Conservation (phyloP, 64 coral and sea anemone species). For the Pachyseris speciosa region DNA sequence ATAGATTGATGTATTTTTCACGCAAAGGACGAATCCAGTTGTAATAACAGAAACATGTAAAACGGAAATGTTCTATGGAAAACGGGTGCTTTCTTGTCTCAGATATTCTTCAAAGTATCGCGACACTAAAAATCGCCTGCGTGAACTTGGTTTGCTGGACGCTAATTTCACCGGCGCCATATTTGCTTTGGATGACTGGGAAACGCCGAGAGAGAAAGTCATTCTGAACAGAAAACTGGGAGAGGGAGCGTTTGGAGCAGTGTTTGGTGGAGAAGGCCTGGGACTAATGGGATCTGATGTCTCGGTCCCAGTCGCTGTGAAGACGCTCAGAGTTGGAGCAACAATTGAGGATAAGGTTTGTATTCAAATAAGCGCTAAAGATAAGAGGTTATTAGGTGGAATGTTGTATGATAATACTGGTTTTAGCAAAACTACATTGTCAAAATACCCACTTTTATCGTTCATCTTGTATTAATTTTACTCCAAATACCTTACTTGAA, state of each 20-base stretch:
- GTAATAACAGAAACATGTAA: too few species aligned
- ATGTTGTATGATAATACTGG: too few species aligned
- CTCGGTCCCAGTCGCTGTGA: slow-evolving; percentile 72
- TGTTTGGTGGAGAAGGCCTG: slow-evolving; percentile 81
- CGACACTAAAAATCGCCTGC: slow-evolving; percentile 72
- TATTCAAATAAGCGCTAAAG: not conserved
- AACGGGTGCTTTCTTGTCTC: not conserved
- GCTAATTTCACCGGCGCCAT: slow-evolving; percentile 46
- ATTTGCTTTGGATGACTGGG: slow-evolving; percentile 84
- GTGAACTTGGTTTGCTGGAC: slow-evolving; percentile 70
- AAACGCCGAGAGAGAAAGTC: slow-evolving; percentile 68
- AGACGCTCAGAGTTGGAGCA: slow-evolving; percentile 74
- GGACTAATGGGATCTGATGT: slow-evolving; percentile 45
- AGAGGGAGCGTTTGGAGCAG: slow-evolving; percentile 81
- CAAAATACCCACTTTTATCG: too few species aligned
- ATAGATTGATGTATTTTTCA: too few species aligned
- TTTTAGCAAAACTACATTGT: too few species aligned
- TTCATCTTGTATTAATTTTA: too few species aligned
- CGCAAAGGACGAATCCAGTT: too few species aligned
- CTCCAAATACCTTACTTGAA: too few species aligned
- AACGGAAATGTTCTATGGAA: too few species aligned
- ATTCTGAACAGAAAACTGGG: slow-evolving; percentile 85
- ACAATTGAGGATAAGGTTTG: slow-evolving; percentile 80
- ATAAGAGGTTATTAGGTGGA: too few species aligned
- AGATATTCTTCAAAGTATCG: slow-evolving; percentile 90